These are phyloP conservation scores for Xylocopa sonorina DNA, from an alignment of 1,140 invertebrate species.

Conservation along the genomic window DNA sequence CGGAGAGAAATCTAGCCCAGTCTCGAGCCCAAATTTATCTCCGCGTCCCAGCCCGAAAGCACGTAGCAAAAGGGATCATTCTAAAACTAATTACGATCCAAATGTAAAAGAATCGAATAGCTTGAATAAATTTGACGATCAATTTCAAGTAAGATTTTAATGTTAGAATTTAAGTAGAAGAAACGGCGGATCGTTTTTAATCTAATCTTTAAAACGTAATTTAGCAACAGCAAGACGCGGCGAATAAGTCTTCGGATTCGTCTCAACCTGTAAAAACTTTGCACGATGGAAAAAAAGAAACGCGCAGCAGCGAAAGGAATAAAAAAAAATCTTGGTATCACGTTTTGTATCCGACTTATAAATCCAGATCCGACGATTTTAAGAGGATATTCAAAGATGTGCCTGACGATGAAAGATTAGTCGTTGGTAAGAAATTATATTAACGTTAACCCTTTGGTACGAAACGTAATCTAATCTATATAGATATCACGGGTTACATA, in stretches of 20 bases:
- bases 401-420: conserved; percentile 93
- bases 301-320: conserved; percentile 79
- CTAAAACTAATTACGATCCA: conserved; percentile 65
- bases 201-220: background rate
- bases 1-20: conserved; percentile 81
- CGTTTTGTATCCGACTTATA: conserved; percentile 95
- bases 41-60: conserved; percentile 81
- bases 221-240: conserved; percentile 60
- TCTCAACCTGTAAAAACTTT: conserved; percentile 71
- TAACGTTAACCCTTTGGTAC: too few species aligned
- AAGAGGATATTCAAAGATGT: conserved; percentile 96
- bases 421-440: conserved; percentile 94
- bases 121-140: conserved; percentile 68
- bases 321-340: conserved; percentile 94
- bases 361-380: conserved; percentile 95
- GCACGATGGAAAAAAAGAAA: conserved; percentile 74
- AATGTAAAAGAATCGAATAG: conserved; percentile 58
- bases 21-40: conserved; percentile 81
- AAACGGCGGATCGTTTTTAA: too few species aligned
- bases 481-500: too few species aligned
- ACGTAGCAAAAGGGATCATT: conserved; percentile 79
- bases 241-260: conserved; percentile 73
- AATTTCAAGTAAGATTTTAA: conserved; percentile 66
- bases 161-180: too few species aligned
- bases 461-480: too few species aligned